A percentile compares a stretch with the other conserved stretches of the same genome.
Conservation (phyloP, 1,140 invertebrate genomes). For the Eupeodes corollae region DNA sequence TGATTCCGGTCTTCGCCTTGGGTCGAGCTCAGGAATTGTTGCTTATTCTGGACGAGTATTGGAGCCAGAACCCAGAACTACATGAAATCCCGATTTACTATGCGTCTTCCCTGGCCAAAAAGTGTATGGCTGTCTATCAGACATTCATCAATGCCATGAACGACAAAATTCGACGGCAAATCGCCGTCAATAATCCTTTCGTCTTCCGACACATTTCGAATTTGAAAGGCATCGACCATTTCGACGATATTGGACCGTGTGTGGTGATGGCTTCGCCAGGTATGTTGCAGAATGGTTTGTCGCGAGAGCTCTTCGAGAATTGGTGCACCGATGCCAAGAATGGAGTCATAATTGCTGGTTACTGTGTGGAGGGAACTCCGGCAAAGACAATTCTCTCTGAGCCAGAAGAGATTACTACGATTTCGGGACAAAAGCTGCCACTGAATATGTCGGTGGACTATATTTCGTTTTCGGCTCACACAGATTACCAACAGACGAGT, state of each 20-base stretch:
- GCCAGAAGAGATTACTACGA: conserved; percentile 92
- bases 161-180: conserved; percentile 89
- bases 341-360: conserved; percentile 95
- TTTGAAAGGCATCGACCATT: conserved; percentile 97
- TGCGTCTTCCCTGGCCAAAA: conserved; percentile 96
- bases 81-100: conserved; percentile 99
- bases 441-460: conserved; percentile 98
- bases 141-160: conserved; percentile 99
- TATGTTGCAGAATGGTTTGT: conserved; percentile 99
- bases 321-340: conserved; percentile 98
- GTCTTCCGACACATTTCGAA: conserved; percentile 99
- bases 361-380: conserved; percentile 97
- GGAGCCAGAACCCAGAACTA: conserved; percentile 94
- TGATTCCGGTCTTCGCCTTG: conserved; percentile 97
- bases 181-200: conserved; percentile 97
- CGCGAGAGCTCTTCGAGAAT: conserved; percentile 92
- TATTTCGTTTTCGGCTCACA: conserved; percentile 98
- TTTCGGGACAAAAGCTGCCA: conserved; percentile 90
- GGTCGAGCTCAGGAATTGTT: conserved; percentile 94
- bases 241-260: conserved; percentile 98
- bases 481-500: conserved; percentile 97
- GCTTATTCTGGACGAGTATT: conserved; percentile 96
- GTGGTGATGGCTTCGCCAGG: conserved; percentile 98
- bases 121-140: conserved; percentile 99
- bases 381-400: conserved; percentile 96